These are phyloP conservation scores for Colinus virginianus DNA, from an alignment of 2,113 vertebrate genomes.

Conservation along the genomic window DNA sequence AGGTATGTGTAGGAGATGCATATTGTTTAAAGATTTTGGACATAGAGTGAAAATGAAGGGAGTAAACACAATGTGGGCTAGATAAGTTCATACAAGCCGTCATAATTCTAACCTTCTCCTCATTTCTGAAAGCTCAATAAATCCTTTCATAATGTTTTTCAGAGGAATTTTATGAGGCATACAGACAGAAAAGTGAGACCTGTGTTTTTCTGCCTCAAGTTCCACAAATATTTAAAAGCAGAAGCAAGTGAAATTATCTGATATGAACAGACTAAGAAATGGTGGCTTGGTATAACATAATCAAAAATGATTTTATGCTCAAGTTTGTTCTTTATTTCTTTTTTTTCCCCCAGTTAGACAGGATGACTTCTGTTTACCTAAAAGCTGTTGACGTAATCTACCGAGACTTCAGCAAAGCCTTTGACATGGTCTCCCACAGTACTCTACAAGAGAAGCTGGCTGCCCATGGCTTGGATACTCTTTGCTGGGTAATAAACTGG, in stretches of 20 bases:
- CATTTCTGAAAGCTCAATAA: constrained; percentile 5
- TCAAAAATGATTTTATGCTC: constrained; percentile 8
- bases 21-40: background rate
- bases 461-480: too few relatives aligned
- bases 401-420: too few relatives aligned
- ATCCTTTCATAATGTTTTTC: constrained; percentile 7
- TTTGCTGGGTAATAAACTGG: too few relatives aligned
- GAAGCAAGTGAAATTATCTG: constrained; percentile 52
- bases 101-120: background rate
- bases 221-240: constrained; percentile 61
- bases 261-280: constrained; percentile 29
- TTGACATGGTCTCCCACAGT: too few relatives aligned
- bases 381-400: too few relatives aligned
- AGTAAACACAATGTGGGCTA: too few relatives aligned
- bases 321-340: background rate
- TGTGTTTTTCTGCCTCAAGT: constrained; percentile 25
- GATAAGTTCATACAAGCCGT: background rate
- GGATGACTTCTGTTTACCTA: constrained; percentile 9
- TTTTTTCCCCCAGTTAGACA: background rate
- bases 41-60: background rate
- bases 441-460: too few relatives aligned
- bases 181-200: constrained; percentile 6
- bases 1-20: background rate
- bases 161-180: constrained; percentile 2
- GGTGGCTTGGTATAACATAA: background rate